phyloP scores from a whole-genome alignment of 1,140 invertebrate genomes.

The Nautilus pompilius region DNA sequence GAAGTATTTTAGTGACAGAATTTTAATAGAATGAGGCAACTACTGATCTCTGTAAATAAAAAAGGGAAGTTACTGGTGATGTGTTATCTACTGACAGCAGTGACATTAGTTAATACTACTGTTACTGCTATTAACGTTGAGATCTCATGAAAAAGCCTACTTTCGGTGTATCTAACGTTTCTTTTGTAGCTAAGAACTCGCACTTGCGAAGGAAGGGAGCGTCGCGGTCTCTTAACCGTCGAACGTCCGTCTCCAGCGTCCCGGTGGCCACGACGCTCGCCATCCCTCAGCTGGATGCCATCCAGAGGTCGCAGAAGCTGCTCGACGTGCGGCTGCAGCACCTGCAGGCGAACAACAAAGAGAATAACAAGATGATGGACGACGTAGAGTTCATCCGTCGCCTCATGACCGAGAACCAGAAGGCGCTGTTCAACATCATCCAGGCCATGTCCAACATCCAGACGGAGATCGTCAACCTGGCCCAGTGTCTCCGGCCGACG shows the following conservation, averaged over 20 bases:
- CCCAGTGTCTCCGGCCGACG: conserved; percentile 40
- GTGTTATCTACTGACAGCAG: too few species aligned
- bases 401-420: conserved; percentile 54
- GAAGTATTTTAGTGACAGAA: too few species aligned
- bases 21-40: too few species aligned
- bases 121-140: too few species aligned
- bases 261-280: conserved; percentile 48
- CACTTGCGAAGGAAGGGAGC: conserved; percentile 17
- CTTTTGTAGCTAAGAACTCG: neutral
- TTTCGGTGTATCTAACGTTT: too few species aligned
- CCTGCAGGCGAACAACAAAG: conserved; percentile 48
- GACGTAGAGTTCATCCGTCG: conserved; percentile 51
- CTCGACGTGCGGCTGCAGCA: conserved; percentile 53
- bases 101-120: too few species aligned
- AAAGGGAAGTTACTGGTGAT: too few species aligned
- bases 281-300: conserved; percentile 54
- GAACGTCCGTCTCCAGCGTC: conserved; percentile 28
- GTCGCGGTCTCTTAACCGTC: conserved; percentile 18
- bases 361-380: conserved; percentile 47
- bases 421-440: conserved; percentile 51
- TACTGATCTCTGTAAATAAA: too few species aligned
- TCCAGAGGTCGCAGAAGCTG: conserved; percentile 51
- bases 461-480: conserved; percentile 47
- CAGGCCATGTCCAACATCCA: conserved; percentile 52
- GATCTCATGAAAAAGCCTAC: too few species aligned